phyloP scores from a whole-genome alignment of 2,888 invertebrate species.

The Ditula angustiorana region DNA sequence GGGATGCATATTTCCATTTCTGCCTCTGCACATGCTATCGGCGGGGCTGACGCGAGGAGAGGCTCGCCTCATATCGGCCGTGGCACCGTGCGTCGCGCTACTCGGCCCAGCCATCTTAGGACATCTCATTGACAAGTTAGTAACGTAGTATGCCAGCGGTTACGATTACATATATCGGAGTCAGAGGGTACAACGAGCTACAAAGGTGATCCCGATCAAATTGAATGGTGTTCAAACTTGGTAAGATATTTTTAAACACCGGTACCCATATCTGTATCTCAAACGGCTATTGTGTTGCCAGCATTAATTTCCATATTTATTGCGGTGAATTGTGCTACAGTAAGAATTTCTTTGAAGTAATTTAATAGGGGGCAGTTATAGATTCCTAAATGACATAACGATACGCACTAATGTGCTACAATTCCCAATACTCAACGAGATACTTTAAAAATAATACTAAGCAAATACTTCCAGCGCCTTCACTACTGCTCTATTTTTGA shows the following conservation, averaged over 20 bases:
- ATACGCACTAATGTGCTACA: neutral
- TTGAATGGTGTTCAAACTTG: too few relatives aligned
- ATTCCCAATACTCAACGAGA: neutral
- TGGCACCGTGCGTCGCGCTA: constrained; percentile 92
- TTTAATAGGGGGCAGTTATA: too few relatives aligned
- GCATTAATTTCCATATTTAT: too few relatives aligned
- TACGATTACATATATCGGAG: neutral
- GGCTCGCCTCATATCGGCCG: constrained; percentile 90
- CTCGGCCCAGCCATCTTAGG: constrained; percentile 92
- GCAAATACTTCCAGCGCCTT: neutral
- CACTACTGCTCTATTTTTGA: neutral
- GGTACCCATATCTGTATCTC: too few relatives aligned
- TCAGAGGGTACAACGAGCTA: neutral
- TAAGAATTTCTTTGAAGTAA: too few relatives aligned
- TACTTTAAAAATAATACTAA: neutral
- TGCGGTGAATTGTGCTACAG: too few relatives aligned
- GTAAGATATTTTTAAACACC: too few relatives aligned
- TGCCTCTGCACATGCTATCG: constrained; percentile 91
- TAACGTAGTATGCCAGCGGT: constrained; percentile 47
- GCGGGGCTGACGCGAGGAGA: constrained; percentile 90
- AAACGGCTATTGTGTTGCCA: too few relatives aligned
- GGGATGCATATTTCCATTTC: constrained; percentile 92
- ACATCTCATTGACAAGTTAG: constrained; percentile 91
- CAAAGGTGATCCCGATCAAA: too few relatives aligned
- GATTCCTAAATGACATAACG: too few relatives aligned